Base-by-base conservation (phyloP, 2,113 vertebrate species). In the Neoarius graeffei region DNA sequence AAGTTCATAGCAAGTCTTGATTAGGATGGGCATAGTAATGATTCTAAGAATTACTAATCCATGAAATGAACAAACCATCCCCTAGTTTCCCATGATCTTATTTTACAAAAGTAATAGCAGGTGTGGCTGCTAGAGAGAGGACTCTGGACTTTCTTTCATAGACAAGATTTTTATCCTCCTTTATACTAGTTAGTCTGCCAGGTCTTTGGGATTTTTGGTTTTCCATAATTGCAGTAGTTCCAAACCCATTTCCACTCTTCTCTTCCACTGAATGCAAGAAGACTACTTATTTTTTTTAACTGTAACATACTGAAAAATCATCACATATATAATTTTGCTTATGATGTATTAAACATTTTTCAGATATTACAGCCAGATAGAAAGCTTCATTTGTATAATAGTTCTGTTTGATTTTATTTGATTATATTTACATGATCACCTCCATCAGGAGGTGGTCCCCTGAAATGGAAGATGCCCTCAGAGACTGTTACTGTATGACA, bases 1-100 rank as follows among this genome's bases (percentile, higher is more conserved):
- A 86, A 81, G 77, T 84, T 82, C 76, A 84, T 74, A 62, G 84
- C 27, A 59, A 73, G 83, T 66, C 80, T 71, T 85, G 85, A 83
- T 80, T 85, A 77, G 69, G 35, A 81, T 57, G 71, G 84, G 71
- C 27, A 48, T 42, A 66, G 83, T 82, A 64, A 90, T 74, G 59
- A 42, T 56, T 19, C 17, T 74, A 81, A 80, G 62, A 64, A 74
- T 84, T 60, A 67, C n/a, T 30, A 76, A 88, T 50, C n/a, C 30
- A 57, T 30, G 11, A 59, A 54, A 84, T 30, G 50, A 17, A 2
- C 60, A 86, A 77, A 30, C 85, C 23, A 62, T n/a, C 35, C 50
- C 64, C 60, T 66, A 77, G 35, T 77, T 62, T 76, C 17, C n/a
- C 25, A 80, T 30, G 56, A 76, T 76, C 69, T 59, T 59, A 85